Conservation (phyloP, 2,888 invertebrate genomes). For the Rhingia rostrata region DNA sequence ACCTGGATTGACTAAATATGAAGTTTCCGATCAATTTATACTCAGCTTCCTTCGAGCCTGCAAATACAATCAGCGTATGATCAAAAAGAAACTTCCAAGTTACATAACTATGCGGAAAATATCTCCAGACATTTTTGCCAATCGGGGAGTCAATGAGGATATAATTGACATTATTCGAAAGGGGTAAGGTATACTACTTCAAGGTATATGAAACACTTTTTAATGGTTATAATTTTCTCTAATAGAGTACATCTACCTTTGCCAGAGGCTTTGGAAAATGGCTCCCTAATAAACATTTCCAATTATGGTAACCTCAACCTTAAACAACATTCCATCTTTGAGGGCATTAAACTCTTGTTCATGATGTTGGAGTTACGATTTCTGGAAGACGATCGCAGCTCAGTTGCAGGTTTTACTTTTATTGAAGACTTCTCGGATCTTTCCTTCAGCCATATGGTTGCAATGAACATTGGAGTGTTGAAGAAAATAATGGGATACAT, state of each 20-base stretch:
- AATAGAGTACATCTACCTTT: slow-evolving; percentile 75
- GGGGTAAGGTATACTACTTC: slow-evolving; percentile 57
- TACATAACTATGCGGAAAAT: slow-evolving; percentile 84
- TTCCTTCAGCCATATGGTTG: slow-evolving; percentile 83
- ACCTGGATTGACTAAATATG: slow-evolving; percentile 77
- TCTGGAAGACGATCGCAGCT: slow-evolving; percentile 85
- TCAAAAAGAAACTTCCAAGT: slow-evolving; percentile 84
- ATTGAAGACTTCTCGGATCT: slow-evolving; percentile 85
- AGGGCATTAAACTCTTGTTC: slow-evolving; percentile 84
- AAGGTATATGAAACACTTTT: not conserved
- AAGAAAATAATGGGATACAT: slow-evolving; percentile 84
- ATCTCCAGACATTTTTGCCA: slow-evolving; percentile 84
- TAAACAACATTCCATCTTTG: slow-evolving; percentile 81
- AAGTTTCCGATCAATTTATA: slow-evolving; percentile 82
- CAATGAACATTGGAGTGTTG: slow-evolving; percentile 84
- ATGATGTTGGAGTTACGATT: slow-evolving; percentile 85
- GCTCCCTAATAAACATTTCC: slow-evolving; percentile 83
- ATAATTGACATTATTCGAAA: slow-evolving; percentile 70
- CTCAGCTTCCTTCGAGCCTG: slow-evolving; percentile 83
- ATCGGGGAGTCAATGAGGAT: slow-evolving; percentile 56
- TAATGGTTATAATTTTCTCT: not conserved
- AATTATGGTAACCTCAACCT: slow-evolving; percentile 83
- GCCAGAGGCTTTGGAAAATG: slow-evolving; percentile 78
- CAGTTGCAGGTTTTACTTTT: slow-evolving; percentile 83
- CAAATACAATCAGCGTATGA: slow-evolving; percentile 83